phyloP scores from a whole-genome alignment of 2,888 invertebrate species.

The Heliconius cydno region DNA sequence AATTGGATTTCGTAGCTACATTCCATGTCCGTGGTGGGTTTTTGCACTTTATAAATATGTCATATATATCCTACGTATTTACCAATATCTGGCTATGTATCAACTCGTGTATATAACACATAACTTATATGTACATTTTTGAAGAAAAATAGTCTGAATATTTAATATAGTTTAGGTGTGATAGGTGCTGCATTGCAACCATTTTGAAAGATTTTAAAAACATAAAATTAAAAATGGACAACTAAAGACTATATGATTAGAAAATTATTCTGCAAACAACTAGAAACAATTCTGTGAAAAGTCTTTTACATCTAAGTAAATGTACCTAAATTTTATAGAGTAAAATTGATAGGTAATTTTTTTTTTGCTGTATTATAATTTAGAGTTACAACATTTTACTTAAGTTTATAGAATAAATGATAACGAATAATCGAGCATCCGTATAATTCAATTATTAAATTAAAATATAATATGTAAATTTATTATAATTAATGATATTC shows the following conservation, averaged over 20 bases:
- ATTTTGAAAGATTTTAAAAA: no score
- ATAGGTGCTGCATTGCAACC: no score
- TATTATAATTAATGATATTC: slow-evolving; percentile 21
- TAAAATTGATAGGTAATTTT: not conserved
- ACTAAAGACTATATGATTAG: no score
- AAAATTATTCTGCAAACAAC: not conserved
- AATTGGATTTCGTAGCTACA: slow-evolving; percentile 41
- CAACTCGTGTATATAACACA: no score
- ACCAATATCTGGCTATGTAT: not conserved
- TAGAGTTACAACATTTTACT: not conserved
- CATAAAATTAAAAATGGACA: no score
- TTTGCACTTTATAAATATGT: slow-evolving; percentile 3
- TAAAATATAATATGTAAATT: slow-evolving; percentile 16
- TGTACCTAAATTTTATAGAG: not conserved
- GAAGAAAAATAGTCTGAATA: no score
- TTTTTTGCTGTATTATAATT: not conserved
- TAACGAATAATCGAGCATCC: not conserved
- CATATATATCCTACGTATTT: not conserved
- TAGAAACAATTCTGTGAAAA: not conserved
- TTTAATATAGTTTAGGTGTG: no score
- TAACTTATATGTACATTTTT: no score
- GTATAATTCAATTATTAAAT: slow-evolving; percentile 13
- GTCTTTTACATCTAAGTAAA: not conserved
- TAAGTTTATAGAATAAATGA: not conserved
- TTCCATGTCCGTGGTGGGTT: slow-evolving; percentile 31